These are phyloP conservation scores for Athene noctua DNA, from an alignment of 2,113 vertebrate species.

Conservation along the genomic window DNA sequence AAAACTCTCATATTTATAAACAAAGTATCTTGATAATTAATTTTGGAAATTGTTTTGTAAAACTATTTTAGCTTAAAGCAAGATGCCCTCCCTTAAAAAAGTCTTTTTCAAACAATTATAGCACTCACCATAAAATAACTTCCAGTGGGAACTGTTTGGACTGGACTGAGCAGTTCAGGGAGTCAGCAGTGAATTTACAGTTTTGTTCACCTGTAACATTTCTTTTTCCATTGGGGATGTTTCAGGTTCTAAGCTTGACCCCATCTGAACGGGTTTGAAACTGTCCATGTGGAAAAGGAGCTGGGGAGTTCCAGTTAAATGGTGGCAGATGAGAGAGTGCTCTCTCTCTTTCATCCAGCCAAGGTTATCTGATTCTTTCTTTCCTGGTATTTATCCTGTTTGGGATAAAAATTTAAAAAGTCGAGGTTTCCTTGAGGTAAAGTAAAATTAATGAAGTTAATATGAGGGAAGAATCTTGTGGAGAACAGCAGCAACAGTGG, in stretches of 20 bases:
- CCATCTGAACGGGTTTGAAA: background rate
- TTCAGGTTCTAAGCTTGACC: background rate
- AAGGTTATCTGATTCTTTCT: background rate
- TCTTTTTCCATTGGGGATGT: background rate
- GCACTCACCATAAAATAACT: background rate
- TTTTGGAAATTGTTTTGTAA: background rate
- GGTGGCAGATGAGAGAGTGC: background rate
- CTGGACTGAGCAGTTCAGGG: background rate
- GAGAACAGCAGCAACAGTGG: background rate
- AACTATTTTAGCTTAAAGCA: background rate
- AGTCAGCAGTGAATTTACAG: background rate
- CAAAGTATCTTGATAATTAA: background rate
- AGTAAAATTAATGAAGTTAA: background rate
- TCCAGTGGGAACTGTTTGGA: background rate
- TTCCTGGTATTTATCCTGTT: background rate
- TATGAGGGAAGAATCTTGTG: background rate
- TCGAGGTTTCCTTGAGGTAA: background rate
- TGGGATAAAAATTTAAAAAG: background rate
- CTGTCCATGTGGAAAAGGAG: background rate
- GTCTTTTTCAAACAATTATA: background rate
- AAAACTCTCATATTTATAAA: background rate
- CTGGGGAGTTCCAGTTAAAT: background rate
- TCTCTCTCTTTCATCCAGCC: background rate
- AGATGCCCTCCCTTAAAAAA: background rate
- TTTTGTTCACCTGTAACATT: background rate